These are phyloP conservation scores for Alloplasta piceator DNA, from an alignment of 2,888 invertebrate genomes.

Conservation along the genomic window DNA sequence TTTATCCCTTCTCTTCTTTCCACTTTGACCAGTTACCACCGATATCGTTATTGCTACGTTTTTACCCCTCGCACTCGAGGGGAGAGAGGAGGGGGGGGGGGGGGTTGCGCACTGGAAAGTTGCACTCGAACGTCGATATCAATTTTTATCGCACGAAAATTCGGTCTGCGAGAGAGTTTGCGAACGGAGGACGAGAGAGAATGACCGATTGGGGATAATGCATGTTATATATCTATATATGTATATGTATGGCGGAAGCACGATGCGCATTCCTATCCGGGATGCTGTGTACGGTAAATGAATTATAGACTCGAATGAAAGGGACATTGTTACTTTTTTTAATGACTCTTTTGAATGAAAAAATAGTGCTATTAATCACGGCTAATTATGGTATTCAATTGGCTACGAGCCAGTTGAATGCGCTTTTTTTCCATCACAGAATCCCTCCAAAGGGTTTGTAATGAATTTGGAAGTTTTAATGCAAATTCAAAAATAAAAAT, in stretches of 20 bases:
- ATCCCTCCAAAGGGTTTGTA: too few species aligned
- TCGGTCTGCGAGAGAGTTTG: slow-evolving; percentile 38
- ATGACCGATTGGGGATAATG: slow-evolving; percentile 24
- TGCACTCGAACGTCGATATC: slow-evolving; percentile 42
- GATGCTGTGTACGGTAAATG: neutral
- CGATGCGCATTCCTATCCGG: neutral
- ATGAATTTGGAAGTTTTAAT: too few species aligned
- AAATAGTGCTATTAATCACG: too few species aligned
- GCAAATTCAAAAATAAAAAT: neutral
- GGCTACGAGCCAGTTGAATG: too few species aligned
- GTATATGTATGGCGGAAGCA: slow-evolving; percentile 6
- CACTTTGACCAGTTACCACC: neutral
- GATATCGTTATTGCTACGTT: neutral
- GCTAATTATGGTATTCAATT: too few species aligned
- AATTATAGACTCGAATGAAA: neutral
- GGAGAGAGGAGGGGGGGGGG: too few species aligned
- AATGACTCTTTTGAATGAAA: too few species aligned
- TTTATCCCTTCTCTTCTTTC: neutral
- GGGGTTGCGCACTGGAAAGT: neutral
- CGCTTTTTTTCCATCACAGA: too few species aligned
- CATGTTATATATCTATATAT: slow-evolving; percentile 9
- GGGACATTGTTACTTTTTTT: too few species aligned
- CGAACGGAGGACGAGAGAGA: slow-evolving; percentile 31
- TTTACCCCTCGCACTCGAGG: slow-evolving; percentile 1
- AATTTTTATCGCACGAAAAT: slow-evolving; percentile 54